Base-by-base conservation (phyloP, 2,113 vertebrate species). In the Paracanthobrama guichenoti region DNA sequence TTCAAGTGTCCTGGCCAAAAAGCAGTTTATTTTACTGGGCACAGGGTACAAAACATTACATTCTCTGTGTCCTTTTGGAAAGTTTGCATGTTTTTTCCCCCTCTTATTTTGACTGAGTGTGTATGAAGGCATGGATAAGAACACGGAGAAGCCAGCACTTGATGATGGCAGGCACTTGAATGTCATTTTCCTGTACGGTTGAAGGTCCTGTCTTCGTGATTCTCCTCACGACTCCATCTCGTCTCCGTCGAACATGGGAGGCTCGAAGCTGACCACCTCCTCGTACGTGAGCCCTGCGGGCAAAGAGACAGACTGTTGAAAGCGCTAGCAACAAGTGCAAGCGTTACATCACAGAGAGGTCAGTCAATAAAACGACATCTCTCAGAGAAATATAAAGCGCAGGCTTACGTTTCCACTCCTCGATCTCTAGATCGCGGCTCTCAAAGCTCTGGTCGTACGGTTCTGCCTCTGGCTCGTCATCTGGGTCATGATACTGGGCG, bases 371-470 rank as follows among this genome's bases (percentile, higher is more conserved):
- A 67, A 31, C 1, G 6, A 20, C 4, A 50, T 50, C 44, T 46
- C 28, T 73, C 39, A 6, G 7, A 11, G 2, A 7, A 4, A 31
- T 71, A 4, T 3, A 64, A 28, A 0, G 9, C 3, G 16, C 35
- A 20, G 11, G 94, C 97, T 97, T 91, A 99, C 98, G 94, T 93
- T 98, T 97, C 98, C 98, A 99, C 85, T 99, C 97, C 39, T 99
- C 97, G 42, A 99, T 99, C 75, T 97, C 96, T 73, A 99, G 96
- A 74, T 99, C 98, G 22, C 97, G 94, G 92, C 97, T 99, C 88
- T 99, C 98, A 46, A 99, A 99, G 83, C 97, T 98, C 94, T 99
- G 98, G 92, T 99, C 98, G 0, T 99, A 99, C 18, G 97, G 97
- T 6, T 98, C 97, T 0, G 98, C 97, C 87, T 99, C 96, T 0